A percentile compares a stretch with the other conserved stretches of the same genome.
Conservation (phyloP, 2,113 vertebrate species). For the Thryonomys swinderianus region DNA sequence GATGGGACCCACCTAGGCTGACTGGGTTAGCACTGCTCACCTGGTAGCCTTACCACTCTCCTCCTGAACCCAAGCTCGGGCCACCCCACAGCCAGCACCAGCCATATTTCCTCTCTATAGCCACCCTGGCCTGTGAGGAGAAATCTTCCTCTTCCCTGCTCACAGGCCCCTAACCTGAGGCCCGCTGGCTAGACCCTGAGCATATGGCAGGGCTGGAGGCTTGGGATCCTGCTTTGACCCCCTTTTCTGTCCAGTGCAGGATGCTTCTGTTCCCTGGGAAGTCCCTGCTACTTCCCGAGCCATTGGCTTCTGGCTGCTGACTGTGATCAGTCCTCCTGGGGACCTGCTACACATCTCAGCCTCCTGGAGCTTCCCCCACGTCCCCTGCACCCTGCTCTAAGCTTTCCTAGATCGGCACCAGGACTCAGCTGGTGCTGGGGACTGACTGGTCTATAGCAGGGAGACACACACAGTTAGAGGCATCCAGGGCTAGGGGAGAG, state of each 20-base stretch:
- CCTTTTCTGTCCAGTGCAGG: background rate
- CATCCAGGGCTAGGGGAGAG: background rate
- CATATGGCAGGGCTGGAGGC: background rate
- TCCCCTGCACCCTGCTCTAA: background rate
- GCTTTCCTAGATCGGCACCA: background rate
- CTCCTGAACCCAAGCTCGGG: background rate
- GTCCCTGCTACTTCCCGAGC: background rate
- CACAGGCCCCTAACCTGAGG: background rate
- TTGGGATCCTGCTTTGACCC: background rate
- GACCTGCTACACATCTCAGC: background rate
- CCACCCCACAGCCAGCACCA: background rate
- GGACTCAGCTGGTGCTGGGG: background rate
- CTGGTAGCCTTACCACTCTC: background rate
- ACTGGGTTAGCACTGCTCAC: background rate
- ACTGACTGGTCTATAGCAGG: too few relatives aligned
- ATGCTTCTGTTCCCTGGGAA: background rate
- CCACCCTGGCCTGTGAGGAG: background rate
- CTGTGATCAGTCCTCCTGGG: background rate
- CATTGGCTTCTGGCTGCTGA: background rate
- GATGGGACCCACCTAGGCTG: background rate
- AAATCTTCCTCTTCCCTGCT: background rate
- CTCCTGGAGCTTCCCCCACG: background rate
- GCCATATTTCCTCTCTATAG: background rate
- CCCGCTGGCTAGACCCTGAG: background rate
- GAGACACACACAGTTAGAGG: accelerated